Percentiles rank a stretch among this genome's conserved stretches.
Evolutionary conservation across 2,113 vertebrate genomes (phyloP).

Genomic region (Morone saxatilis): DNA sequence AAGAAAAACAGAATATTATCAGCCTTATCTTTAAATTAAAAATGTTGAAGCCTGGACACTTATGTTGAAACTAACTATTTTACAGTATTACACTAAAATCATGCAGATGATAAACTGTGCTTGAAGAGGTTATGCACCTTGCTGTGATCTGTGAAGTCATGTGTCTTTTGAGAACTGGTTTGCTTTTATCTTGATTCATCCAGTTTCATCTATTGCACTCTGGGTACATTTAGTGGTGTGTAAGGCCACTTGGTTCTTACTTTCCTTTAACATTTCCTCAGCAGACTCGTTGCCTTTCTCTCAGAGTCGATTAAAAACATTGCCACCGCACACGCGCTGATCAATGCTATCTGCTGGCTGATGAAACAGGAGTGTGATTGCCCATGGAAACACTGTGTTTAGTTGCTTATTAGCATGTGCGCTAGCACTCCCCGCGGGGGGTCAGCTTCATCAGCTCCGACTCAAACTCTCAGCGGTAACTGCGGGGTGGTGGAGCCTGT

Average conservation of each 20-base stretch:
- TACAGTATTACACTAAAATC: background rate
- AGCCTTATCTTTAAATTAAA: background rate
- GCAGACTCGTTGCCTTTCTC: conserved; percentile 11
- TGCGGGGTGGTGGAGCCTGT: conserved; percentile 34
- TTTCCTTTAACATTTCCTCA: conserved; percentile 19
- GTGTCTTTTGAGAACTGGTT: background rate
- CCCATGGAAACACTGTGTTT: conserved; percentile 58
- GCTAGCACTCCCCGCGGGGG: conserved; percentile 35
- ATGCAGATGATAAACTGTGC: background rate
- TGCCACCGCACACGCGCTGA: conserved; percentile 37
- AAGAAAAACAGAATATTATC: background rate
- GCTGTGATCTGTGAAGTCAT: background rate
- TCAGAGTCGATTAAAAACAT: conserved; percentile 40
- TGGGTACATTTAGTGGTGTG: background rate
- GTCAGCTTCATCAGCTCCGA: conserved; percentile 33
- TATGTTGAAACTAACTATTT: background rate
- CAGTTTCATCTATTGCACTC: background rate
- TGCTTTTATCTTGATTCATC: conserved; percentile 21
- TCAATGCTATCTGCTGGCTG: conserved; percentile 63
- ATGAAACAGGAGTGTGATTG: conserved; percentile 43
- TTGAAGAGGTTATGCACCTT: background rate
- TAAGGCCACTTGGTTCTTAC: background rate
- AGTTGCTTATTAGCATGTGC: conserved; percentile 55
- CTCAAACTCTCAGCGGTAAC: conserved; percentile 30
- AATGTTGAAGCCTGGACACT: background rate